Percentiles rank a stretch among this genome's conserved stretches.
Evolutionary conservation across 2,113 vertebrate genomes (phyloP).

Genomic region (Eclectus roratus): DNA sequence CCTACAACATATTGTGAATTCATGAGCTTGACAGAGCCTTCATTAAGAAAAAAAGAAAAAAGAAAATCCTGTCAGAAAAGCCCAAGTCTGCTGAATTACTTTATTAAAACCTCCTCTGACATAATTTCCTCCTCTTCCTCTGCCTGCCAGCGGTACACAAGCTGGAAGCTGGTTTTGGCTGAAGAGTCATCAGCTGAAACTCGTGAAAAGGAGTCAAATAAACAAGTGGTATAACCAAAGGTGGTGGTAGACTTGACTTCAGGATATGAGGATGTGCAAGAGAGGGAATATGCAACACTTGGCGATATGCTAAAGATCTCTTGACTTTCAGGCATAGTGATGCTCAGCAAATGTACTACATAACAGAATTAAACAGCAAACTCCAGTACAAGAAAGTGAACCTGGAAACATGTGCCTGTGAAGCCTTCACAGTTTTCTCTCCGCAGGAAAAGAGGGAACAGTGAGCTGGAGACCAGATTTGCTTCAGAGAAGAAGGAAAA

Average conservation of each 20-base stretch:
- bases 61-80: neutral
- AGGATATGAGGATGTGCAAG: neutral
- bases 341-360: neutral
- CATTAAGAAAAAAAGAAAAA: neutral
- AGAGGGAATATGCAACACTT: neutral
- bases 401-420: neutral
- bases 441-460: accelerated
- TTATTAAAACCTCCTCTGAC: neutral
- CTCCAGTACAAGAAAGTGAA: neutral
- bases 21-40: neutral
- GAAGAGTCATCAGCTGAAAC: neutral
- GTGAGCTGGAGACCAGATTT: neutral
- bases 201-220: neutral
- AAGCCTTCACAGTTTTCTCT: neutral
- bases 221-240: neutral
- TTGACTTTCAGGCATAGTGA: neutral
- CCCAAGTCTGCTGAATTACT: neutral
- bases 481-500: neutral
- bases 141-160: neutral
- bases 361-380: neutral
- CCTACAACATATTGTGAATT: neutral
- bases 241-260: neutral
- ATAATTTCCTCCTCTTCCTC: neutral
- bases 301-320: neutral
- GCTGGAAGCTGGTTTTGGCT: neutral